phyloP scores from a whole-genome alignment of 2,888 invertebrate genomes.

The Cremastobaeus sp. region DNA sequence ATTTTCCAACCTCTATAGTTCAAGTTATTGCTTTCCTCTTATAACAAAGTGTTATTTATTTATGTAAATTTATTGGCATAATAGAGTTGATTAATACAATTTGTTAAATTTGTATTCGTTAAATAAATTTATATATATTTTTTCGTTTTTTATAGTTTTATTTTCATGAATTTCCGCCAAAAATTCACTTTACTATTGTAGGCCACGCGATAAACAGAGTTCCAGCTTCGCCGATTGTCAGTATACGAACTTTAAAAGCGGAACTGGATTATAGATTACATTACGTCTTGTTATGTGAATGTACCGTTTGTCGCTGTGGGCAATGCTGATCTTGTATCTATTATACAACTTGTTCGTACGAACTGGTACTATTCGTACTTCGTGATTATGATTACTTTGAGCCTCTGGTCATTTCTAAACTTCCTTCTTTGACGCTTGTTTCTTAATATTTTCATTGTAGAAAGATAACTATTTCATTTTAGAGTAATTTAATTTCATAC shows the following conservation, averaged over 20 bases:
- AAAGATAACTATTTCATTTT: background rate
- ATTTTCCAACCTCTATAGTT: no score
- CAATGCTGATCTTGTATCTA: constrained; percentile 62
- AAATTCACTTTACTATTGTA: no score
- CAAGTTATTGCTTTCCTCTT: no score
- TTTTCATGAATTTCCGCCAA: no score
- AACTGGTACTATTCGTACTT: constrained; percentile 41
- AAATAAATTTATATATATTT: no score
- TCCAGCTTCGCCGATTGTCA: constrained; percentile 54
- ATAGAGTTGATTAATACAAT: no score
- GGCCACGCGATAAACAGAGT: constrained; percentile 46
- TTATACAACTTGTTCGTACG: constrained; percentile 47
- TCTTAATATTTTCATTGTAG: constrained; percentile 20
- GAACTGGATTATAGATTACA: constrained; percentile 60
- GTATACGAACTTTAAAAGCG: constrained; percentile 47
- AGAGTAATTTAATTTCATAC: background rate
- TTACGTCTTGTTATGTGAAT: constrained; percentile 68
- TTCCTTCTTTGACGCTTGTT: constrained; percentile 36
- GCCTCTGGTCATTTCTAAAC: constrained; percentile 46
- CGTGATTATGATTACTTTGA: constrained; percentile 38
- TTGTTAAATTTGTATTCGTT: no score
- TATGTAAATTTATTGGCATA: no score
- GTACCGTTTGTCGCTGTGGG: constrained; percentile 74
- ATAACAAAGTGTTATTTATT: no score
- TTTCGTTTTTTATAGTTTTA: no score